Base-by-base conservation (phyloP, 1,140 invertebrate species). In the Temnothorax longispinosus region DNA sequence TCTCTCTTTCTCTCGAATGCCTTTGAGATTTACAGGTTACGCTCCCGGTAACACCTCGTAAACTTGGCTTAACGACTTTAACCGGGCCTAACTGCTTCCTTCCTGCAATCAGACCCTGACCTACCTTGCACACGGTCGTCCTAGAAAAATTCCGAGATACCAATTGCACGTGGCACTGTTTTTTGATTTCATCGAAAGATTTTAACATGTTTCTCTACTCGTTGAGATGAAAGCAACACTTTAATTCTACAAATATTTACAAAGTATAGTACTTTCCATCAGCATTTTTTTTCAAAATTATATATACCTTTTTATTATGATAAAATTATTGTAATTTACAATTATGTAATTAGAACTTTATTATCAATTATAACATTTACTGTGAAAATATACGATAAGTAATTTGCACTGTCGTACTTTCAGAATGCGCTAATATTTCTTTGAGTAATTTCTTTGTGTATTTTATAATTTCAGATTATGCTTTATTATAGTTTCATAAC, bases 11-110 rank as follows among this genome's bases (percentile, higher is more conserved):
- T 82, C 89, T 80, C 74, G 81, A 85, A 80, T 85, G 89, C 90
- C 89, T 87, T 94, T 85, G 93, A 95, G 95, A 95, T 95, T 95
- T 95, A 95, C 94, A 95, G 94, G 95, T 95, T 95, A 94, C 94
- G 93, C 93, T 94, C 93, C 93, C 94, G 94, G 94, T 95, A 95
- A 95, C 95, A 95, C 94, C 95, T 95, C 95, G 95, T 95, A 95
- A 95, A 95, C 95, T 95, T 94, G 94, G 94, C 94, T 95, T 95
- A 95, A 95, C 94, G 95, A 95, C 95, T 95, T 94, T 93, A 94
- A 94, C 94, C 94, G 94, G 93, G 94, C 94, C 95, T 95, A 95
- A 95, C 94, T 95, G 94, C 94, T 95, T 95, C 94, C 95, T 95
- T 95, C 94, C 94, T 95, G 94, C 94, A 95, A 94, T 95, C 94